Base-by-base conservation (phyloP, 2,888 invertebrate genomes). In the Clanis bilineata region DNA sequence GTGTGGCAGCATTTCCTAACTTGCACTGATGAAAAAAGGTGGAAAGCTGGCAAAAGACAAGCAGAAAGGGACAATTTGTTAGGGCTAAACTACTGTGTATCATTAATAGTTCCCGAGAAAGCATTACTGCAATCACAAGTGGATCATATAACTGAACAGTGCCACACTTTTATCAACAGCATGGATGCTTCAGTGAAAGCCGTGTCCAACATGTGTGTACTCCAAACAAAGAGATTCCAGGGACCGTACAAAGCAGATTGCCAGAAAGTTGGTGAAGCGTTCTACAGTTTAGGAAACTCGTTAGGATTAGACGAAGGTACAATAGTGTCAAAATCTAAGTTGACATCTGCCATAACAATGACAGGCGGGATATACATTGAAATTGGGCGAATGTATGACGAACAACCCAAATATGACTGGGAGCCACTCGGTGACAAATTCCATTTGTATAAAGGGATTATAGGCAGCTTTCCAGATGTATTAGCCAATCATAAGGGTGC, bases 1-100 rank as follows among this genome's bases (percentile, higher is more conserved):
- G 99, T 99, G 0, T 99, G 98, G 97, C 95, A 96, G 79, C 99
- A 99, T 85, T 99, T 99, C 85, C 94, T 99, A 56, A 98, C 98
- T 1, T 99, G 99, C 82, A 98, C 97, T 6, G 99, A 99, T 89
- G 99, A 98, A 74, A 98, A 98, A 85, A 95, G 96, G 71, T 99
- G 99, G 99, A 99, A 99, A 90, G 95, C 94, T 55, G 99, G 99
- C 3, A 99, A 99, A 87, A 93, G 99, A 65, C 95, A 95, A 85
- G 99, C 99, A 0, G 99, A 99, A 86, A 96, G 96, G 76, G 99
- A 99, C 85, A 96, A 97, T 73, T 94, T 98, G 65, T 93, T 97
- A 70, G 98, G 98, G 6, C 96, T 97, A 28, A 97, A 96, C 86
- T 98, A 97, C 86, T 98, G 98, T 88, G 94, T 97, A 85, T 96